Evolutionary conservation across 2,888 invertebrate species (phyloP), one percentile per base, ranked within the genome.

Genomic region (Caenorhabditis sulstoni): DNA sequence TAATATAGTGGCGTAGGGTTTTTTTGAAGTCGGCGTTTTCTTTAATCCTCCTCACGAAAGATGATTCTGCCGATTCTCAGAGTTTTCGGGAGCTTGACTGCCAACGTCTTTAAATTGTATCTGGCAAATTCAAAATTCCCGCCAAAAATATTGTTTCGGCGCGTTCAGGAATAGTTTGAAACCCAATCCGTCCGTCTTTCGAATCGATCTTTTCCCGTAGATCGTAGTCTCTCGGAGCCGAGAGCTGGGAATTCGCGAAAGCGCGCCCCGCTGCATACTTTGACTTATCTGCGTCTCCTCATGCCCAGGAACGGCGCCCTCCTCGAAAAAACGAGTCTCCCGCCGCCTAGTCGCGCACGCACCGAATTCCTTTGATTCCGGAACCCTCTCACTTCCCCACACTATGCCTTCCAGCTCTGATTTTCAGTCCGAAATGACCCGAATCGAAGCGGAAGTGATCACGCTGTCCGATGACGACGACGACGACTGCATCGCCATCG

Each of bases 381-480:
- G 12, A 12, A 1, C 4, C 18, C 12, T 29, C 35, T 22, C 45
- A 1, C 12, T 41, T 41, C 11, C 11, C 41, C 41, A 41, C 14
- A 41, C 41, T 41, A 41, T 41, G 2, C 41, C 22, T 37, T 58
- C 5, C 23, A 53, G 37, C 3, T 12, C 37, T 16, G 16, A 29
- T 29, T 29, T 29, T 29, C 37, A 55, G 37, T 14, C 47, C 20
- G 49, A 12, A n/a, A n/a, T 47, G 49, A 41, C 44, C n/a, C 23
- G 41, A 16, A 57, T 67, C 58, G 37, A 29, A 29, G 7, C 61
- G 0, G 73, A 73, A 16, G 73, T 73, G 14, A 73, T 73, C 29
- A 73, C 64, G 4, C 29, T 73, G 1, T 64, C 57, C 7, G 71
- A n/a, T n/a, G n/a, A 71, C 18, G 49, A 49, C 29, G 73, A 73